phyloP scores from a whole-genome alignment of 2,797 vertebrate species.

The Gorsachius magnificus region DNA sequence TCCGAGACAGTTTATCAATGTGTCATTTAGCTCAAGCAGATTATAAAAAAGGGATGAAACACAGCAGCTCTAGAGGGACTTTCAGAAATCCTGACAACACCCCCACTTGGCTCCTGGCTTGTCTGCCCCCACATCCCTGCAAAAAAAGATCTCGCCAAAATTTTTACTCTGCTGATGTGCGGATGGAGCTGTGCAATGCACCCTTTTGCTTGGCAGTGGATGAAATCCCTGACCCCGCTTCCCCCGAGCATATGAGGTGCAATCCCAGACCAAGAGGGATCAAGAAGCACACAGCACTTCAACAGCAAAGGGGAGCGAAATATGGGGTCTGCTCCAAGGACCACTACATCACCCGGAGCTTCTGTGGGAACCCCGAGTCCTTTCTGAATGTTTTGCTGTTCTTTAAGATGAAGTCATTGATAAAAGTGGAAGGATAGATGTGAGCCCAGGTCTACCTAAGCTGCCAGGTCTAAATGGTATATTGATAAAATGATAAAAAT shows the following conservation, averaged over 20 bases:
- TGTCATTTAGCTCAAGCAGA: constrained; percentile 21
- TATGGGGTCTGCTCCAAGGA: background rate
- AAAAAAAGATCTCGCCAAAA: background rate
- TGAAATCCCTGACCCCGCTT: background rate
- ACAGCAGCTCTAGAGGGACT: background rate
- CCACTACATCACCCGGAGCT: background rate
- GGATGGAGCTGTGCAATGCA: background rate
- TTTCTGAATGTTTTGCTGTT: background rate
- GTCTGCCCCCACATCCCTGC: background rate
- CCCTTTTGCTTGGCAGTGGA: background rate
- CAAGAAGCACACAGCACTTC: background rate
- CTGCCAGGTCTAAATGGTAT: background rate
- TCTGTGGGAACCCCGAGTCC: accelerated
- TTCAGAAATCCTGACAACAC: background rate
- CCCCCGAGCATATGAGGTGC: no score
- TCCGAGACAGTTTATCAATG: constrained; percentile 24
- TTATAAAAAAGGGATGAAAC: constrained; percentile 17
- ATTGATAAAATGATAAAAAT: background rate
- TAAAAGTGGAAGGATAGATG: background rate
- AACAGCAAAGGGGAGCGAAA: background rate
- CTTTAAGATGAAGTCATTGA: background rate
- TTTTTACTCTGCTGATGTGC: background rate
- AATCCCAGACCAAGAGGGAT: background rate
- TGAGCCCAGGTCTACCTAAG: background rate
- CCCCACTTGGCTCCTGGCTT: background rate